Conservation (phyloP, 2,113 vertebrate genomes). For the Herpailurus yagouaroundi region DNA sequence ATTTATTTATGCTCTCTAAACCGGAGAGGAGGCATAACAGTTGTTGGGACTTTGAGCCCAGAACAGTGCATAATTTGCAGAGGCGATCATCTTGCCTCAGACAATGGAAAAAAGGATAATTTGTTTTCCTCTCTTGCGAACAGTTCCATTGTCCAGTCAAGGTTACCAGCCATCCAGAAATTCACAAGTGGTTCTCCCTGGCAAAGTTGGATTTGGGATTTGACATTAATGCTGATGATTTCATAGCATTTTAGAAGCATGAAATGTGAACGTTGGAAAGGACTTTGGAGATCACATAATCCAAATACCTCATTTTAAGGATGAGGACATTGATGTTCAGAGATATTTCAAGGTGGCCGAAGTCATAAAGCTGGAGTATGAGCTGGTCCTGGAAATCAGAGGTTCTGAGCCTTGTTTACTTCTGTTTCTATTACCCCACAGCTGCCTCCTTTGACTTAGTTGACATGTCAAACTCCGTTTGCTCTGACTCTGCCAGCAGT, state of each 20-base stretch:
- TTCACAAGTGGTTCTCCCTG: conserved; percentile 39
- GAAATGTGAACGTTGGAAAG: conserved; percentile 62
- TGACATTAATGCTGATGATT: conserved; percentile 54
- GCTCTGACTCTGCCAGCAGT: background rate
- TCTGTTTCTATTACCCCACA: background rate
- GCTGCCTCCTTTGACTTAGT: background rate
- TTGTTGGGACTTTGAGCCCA: conserved; percentile 11
- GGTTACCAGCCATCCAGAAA: conserved; percentile 27
- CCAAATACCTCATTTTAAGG: conserved; percentile 39
- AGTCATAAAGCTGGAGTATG: background rate
- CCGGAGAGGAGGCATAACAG: background rate
- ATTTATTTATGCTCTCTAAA: background rate
- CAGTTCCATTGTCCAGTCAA: conserved; percentile 49
- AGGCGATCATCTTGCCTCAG: conserved; percentile 30
- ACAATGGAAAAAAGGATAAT: conserved; percentile 55
- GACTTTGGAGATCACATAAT: background rate
- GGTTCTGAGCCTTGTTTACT: background rate
- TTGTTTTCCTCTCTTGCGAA: conserved; percentile 50
- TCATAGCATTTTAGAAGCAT: conserved; percentile 66
- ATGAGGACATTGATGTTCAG: background rate
- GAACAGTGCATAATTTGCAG: conserved; percentile 14
- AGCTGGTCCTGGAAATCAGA: background rate
- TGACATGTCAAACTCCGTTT: conserved; percentile 42
- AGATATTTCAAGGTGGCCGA: conserved; percentile 33
- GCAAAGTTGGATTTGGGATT: background rate